phyloP scores from a whole-genome alignment of 2,797 vertebrate genomes.

The Mormyrops boulengeri region DNA sequence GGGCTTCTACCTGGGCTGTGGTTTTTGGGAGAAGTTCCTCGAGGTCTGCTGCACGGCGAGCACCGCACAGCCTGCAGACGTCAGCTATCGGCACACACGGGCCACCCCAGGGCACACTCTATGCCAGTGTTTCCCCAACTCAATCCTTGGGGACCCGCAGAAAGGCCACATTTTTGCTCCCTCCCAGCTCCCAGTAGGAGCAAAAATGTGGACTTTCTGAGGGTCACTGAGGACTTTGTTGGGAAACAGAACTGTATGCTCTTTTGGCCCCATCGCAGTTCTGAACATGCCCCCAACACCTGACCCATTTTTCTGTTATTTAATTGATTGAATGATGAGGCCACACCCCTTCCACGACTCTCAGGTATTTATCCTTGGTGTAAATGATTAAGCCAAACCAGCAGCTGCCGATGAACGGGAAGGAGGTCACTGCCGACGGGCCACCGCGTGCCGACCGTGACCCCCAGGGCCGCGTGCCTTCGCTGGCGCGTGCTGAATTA shows the following conservation, averaged over 20 bases:
- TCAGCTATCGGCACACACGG: not conserved
- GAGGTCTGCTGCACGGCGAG: not conserved
- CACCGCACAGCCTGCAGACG: not conserved
- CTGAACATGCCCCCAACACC: not conserved
- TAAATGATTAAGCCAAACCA: conserved; percentile 22
- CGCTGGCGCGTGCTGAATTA: conserved; percentile 46
- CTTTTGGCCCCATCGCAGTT: not conserved
- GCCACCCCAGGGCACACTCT: not conserved
- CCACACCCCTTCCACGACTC: not conserved
- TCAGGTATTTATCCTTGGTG: not conserved
- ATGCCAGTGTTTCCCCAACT: not conserved
- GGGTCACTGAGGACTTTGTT: not conserved
- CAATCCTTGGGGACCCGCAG: not conserved
- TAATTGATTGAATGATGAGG: not conserved
- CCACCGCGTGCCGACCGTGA: not conserved
- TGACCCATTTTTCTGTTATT: not conserved
- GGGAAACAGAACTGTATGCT: not conserved
- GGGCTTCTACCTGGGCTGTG: not conserved
- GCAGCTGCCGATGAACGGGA: conserved; percentile 10
- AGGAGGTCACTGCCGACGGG: not conserved
- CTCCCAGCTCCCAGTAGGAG: not conserved
- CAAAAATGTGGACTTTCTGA: not conserved
- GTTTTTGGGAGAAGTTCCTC: not conserved
- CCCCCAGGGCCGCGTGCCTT: conserved; percentile 24
- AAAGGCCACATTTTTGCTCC: not conserved